Base-by-base conservation (phyloP, 2,797 vertebrate species). In the Erethizon dorsatum region DNA sequence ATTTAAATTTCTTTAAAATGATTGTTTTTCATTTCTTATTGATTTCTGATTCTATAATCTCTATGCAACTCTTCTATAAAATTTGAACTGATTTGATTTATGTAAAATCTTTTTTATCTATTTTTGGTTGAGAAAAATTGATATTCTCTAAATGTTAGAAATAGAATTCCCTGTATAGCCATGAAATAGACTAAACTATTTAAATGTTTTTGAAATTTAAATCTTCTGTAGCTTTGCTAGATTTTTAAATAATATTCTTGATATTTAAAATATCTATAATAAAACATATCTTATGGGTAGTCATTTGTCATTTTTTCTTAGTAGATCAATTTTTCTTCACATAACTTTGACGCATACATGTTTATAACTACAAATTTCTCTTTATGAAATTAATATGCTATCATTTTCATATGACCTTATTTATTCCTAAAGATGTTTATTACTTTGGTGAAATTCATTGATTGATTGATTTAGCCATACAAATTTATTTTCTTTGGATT, bases 1-100 rank as follows among this genome's bases (percentile, higher is more conserved):
- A n/a, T 85, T 78, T 28, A 31, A 84, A 61, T n/a, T 79, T 63
- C 45, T 80, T 90, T 78, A 52, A 67, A 92, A 77, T 69, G n/a
- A 73, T 13, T 57, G 3, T 65, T 5, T 54, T 89, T 89, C 5
- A 77, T 37, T 57, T 73, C 33, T 59, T 69, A 65, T 65, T 52
- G 77, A 83, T 18, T 69, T 65, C 24, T 73, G 84, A 80, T 82
- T 54, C 4, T 75, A 20, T 57, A 20, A 65, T 6, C 13, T 52
- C 8, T 41, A 17, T 52, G 12, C 31, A 26, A 22, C 12, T 47
- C 0, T 75, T 67, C 6, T 6, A 52, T 57, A 69, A 54, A 54
- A 89, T 78, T 56, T 61, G 61, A 54, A 84, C 28, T 52, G 24
- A 28, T n/a, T 78, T 78, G 22, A 11, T 56, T 78, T 69, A 54